Conservation (phyloP, 23 tunicate species). For the Aplidium turbinatum region DNA sequence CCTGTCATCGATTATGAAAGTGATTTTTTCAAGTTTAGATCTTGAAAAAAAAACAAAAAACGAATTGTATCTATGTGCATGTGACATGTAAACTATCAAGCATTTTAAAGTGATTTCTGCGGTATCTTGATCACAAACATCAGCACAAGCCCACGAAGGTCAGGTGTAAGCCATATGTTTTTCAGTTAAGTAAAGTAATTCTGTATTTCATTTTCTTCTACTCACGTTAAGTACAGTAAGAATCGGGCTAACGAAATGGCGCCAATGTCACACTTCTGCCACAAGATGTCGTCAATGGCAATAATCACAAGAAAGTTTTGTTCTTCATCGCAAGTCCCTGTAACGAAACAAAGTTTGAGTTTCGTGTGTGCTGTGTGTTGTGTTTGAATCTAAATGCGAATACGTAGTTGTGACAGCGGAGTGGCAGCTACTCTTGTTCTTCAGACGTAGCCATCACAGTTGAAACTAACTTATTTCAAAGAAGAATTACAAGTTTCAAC, state of each 20-base stretch:
- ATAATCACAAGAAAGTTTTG: slow-evolving; percentile 14
- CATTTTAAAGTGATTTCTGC: too few relatives aligned
- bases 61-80: neutral
- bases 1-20: slow-evolving; percentile 34
- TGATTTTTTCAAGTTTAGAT: slow-evolving; percentile 6
- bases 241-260: slow-evolving; percentile 44
- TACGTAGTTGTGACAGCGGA: too few relatives aligned
- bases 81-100: too few relatives aligned
- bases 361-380: too few relatives aligned
- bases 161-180: too few relatives aligned
- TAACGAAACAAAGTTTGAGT: neutral
- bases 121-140: neutral
- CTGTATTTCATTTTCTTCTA: too few relatives aligned
- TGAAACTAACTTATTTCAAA: neutral
- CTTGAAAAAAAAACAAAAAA: neutral
- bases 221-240: slow-evolving; percentile 52
- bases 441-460: too few relatives aligned
- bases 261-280: slow-evolving; percentile 53
- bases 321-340: slow-evolving; percentile 34
- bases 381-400: too few relatives aligned
- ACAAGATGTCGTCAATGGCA: slow-evolving; percentile 43
- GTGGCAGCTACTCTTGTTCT: too few relatives aligned
- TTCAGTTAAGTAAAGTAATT: too few relatives aligned
- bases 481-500: neutral
- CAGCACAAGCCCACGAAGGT: too few relatives aligned